Percentiles rank a stretch among this genome's conserved stretches.
These are phyloP conservation scores for Coptodon bakossiorum DNA, from an alignment of 2,113 vertebrate genomes.

Conservation along the genomic window DNA sequence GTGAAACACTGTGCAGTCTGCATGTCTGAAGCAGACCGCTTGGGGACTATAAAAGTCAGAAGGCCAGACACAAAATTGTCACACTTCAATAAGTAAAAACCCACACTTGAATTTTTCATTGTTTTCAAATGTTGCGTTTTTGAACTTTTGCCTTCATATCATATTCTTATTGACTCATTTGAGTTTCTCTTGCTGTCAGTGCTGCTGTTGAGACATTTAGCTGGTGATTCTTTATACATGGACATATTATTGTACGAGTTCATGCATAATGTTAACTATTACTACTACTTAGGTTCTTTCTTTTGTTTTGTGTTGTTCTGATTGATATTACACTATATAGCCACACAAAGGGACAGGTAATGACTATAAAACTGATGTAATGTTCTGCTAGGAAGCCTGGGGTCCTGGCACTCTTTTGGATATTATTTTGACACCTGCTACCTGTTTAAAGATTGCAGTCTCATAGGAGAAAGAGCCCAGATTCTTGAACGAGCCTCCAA, in stretches of 20 bases:
- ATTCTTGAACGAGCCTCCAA: background rate
- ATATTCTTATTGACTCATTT: background rate
- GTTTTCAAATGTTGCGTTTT: background rate
- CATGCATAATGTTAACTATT: background rate
- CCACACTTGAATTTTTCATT: background rate
- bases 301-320: background rate
- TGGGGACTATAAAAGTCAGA: background rate
- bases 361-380: background rate
- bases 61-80: background rate
- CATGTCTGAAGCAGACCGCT: background rate
- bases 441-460: background rate
- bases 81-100: background rate
- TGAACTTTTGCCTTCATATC: background rate
- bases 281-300: rapidly evolving
- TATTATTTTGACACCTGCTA: background rate
- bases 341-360: background rate
- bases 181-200: background rate
- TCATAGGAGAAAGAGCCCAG: background rate
- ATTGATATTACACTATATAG: background rate
- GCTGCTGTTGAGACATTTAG: background rate
- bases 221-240: background rate
- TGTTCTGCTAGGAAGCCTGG: background rate
- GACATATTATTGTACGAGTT: background rate
- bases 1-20: background rate
- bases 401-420: background rate